Evolutionary conservation across 2,113 vertebrate species (phyloP).

Genomic region (Aptenodytes patagonicus): DNA sequence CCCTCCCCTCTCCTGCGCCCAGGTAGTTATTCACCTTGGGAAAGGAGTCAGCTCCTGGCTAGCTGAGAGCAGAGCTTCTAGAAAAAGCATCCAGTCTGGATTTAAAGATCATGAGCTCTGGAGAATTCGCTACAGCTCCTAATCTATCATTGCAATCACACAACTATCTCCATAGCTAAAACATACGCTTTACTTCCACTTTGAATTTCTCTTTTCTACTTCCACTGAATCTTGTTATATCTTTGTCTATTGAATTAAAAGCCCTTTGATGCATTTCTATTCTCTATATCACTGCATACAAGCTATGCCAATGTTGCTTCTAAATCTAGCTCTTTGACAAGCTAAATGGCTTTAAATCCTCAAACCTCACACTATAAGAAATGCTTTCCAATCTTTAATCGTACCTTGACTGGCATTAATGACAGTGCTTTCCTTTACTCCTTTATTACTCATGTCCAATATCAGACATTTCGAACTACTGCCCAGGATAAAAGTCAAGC

Average conservation of each 20-base stretch:
- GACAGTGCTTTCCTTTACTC: not conserved
- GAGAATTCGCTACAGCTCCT: not conserved
- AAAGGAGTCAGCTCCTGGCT: not conserved
- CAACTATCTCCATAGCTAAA: not conserved
- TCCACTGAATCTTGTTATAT: not conserved
- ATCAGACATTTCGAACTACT: not conserved
- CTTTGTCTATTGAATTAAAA: slow-evolving; percentile 49
- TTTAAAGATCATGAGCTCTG: not conserved
- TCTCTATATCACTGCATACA: not conserved
- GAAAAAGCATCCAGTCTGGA: not conserved
- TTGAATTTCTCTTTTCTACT: not conserved
- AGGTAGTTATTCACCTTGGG: not conserved
- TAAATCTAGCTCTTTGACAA: slow-evolving; percentile 45
- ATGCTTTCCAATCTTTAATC: slow-evolving; percentile 4
- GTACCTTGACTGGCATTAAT: slow-evolving; percentile 7
- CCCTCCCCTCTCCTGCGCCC: not conserved
- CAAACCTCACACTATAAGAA: not conserved
- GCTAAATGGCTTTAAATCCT: not conserved
- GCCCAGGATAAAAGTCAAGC: slow-evolving; percentile 7
- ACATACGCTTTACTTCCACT: not conserved
- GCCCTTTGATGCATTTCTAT: slow-evolving; percentile 7
- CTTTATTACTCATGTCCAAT: slow-evolving; percentile 12
- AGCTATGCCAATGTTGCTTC: not conserved
- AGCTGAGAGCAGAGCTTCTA: not conserved
- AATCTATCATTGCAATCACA: not conserved